Evolutionary conservation across 2,888 invertebrate genomes (phyloP).

Genomic region (Eupithecia dodoneata): DNA sequence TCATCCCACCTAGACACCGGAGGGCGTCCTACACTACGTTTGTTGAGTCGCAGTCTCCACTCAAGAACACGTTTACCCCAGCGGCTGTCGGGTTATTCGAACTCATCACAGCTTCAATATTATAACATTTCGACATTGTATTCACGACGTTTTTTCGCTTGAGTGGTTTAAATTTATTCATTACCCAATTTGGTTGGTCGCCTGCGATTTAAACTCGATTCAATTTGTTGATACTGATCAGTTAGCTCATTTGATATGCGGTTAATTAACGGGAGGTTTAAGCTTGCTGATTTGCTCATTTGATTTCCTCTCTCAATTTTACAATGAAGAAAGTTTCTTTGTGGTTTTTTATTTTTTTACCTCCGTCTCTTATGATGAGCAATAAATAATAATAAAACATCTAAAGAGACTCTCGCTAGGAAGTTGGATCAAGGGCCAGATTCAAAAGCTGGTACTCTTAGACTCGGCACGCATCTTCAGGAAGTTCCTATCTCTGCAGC

Average conservation of each 20-base stretch:
- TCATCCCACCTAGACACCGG: no score
- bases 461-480: no score
- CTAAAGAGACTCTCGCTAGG: no score
- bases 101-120: no score
- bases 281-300: background rate
- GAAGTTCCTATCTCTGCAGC: no score
- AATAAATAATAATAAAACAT: background rate
- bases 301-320: background rate
- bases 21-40: no score
- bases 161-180: conserved; percentile 40
- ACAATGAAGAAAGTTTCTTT: background rate
- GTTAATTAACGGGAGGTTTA: conserved; percentile 11
- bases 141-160: conserved; percentile 17
- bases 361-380: background rate
- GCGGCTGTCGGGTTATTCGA: no score
- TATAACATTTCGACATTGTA: no score
- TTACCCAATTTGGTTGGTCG: conserved; percentile 32
- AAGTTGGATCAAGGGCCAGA: no score
- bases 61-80: no score
- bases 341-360: background rate
- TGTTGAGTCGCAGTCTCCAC: no score
- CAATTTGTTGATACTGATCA: conserved; percentile 44
- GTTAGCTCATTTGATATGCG: conserved; percentile 32
- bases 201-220: conserved; percentile 37
- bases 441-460: no score